phyloP scores from a whole-genome alignment of 2,113 vertebrate genomes.

The Nibea albiflora region DNA sequence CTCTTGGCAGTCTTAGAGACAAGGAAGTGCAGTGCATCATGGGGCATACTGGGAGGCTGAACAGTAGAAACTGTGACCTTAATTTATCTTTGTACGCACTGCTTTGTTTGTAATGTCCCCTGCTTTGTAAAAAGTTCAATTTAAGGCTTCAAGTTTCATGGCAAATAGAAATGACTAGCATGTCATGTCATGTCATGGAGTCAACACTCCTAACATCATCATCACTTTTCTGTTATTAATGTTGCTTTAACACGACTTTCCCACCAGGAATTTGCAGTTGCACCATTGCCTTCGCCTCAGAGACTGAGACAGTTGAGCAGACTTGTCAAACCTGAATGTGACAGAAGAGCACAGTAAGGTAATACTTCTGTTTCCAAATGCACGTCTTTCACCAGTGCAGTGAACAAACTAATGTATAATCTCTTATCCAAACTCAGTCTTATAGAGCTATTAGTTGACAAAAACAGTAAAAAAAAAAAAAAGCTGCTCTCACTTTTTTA shows the following conservation, averaged over 20 bases:
- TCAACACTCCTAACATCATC: no score
- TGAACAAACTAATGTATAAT: conserved; percentile 4
- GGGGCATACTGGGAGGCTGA: not conserved
- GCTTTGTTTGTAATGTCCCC: not conserved
- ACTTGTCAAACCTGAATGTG: conserved; percentile 76
- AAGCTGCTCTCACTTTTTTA: not conserved
- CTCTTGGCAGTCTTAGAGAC: not conserved
- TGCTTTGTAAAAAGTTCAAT: not conserved
- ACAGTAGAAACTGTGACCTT: not conserved
- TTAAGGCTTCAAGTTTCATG: no score
- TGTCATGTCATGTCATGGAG: no score
- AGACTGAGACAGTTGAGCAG: conserved; percentile 25
- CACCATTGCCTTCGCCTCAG: conserved; percentile 19
- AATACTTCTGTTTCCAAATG: conserved; percentile 21
- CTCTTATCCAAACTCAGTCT: not conserved
- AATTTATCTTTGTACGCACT: not conserved
- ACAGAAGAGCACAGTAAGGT: conserved; percentile 27
- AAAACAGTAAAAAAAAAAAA: not conserved
- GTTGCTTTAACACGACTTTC: conserved; percentile 24
- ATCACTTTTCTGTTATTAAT: conserved; percentile 13
- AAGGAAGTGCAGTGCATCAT: conserved; percentile 25
- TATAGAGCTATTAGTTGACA: not conserved
- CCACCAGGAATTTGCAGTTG: conserved; percentile 34
- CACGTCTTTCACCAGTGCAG: not conserved
- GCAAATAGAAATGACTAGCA: no score